A percentile compares a stretch with the other conserved stretches of the same genome.
phyloP scores from a whole-genome alignment of 2,888 invertebrate species.

The Spodoptera littoralis region DNA sequence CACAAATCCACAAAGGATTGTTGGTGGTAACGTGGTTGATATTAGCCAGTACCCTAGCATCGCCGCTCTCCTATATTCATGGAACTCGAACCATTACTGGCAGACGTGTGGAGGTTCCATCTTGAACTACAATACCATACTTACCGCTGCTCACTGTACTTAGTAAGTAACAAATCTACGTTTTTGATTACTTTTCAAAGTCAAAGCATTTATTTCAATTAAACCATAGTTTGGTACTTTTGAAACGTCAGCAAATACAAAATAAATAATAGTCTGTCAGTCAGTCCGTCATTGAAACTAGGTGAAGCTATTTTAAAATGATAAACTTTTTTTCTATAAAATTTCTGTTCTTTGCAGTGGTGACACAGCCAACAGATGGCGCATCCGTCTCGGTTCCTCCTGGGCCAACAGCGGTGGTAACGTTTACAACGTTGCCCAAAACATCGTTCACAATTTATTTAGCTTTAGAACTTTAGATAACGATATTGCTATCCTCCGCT shows the following conservation, averaged over 20 bases:
- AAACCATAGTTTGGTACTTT: no score
- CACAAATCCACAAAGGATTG: slow-evolving; percentile 55
- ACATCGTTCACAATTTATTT: slow-evolving; percentile 24
- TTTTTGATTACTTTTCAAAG: no score
- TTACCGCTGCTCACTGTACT: slow-evolving; percentile 67
- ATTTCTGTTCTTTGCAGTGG: slow-evolving; percentile 43
- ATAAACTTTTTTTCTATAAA: background rate
- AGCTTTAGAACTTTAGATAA: no score
- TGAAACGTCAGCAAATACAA: no score
- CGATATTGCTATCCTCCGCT: slow-evolving; percentile 49
- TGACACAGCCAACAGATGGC: slow-evolving; percentile 54
- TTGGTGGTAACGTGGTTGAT: slow-evolving; percentile 60
- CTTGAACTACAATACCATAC: slow-evolving; percentile 60
- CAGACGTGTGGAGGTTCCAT: slow-evolving; percentile 62
- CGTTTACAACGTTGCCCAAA: slow-evolving; percentile 40
- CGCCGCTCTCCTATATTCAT: slow-evolving; percentile 48
- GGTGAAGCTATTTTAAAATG: no score
- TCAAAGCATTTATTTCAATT: no score
- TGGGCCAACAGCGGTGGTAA: slow-evolving; percentile 62
- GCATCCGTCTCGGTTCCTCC: slow-evolving; percentile 61
- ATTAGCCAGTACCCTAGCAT: slow-evolving; percentile 59
- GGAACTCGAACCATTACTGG: slow-evolving; percentile 29
- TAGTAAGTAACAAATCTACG: slow-evolving; percentile 42
- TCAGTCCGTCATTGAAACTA: no score
- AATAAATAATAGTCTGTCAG: no score